Evolutionary conservation across 2,797 vertebrate genomes (phyloP), one percentile per base, ranked within the genome.

Genomic region (Heteromormyrus szaboi): DNA sequence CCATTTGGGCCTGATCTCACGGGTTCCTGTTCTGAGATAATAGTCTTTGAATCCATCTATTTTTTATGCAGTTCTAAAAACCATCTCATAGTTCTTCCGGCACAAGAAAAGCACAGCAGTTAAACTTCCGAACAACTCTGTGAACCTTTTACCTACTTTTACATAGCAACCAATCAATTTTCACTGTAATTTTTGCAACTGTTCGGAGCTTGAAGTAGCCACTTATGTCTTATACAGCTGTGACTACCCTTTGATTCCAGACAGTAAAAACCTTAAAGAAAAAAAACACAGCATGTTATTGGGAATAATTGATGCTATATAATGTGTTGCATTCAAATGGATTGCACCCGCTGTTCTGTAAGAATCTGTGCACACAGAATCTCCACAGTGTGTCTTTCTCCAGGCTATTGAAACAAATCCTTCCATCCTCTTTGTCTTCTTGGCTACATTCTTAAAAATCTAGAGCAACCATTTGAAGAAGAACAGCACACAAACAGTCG

Each of bases 241-340:
- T 88, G 90, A 88, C 68, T 88, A 88, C 88, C 87, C 89, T 90
- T 86, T 86, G 90, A 89, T 90, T 86, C 90, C 76, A 88, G 44
- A 79, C 62, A 88, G 65, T 76, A 76, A 72, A 88, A 76, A 88
- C 48, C 48, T 88, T 50, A 53, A 88, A 88, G 79, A 46, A 87
- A 25, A 46, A 91, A 86, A 89, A 56, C 88, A 53, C 90, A 89
- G 89, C 90, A 84, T 88, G 89, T 91, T 83, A 85, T 88, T 62
- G 51, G 90, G 59, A 89, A 91, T 91, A 91, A 92, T 91, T 90
- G 88, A 91, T 91, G 89, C 88, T 83, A 86, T 92, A 88, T 90
- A 91, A 91, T 91, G 89, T 91, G 89, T 89, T 92, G 88, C 89
- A 85, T 91, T 90, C 90, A 90, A 89, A 90, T 88, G 68, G 87